Conservation (phyloP, 2,797 vertebrate genomes). For the Trichosurus vulpecula region DNA sequence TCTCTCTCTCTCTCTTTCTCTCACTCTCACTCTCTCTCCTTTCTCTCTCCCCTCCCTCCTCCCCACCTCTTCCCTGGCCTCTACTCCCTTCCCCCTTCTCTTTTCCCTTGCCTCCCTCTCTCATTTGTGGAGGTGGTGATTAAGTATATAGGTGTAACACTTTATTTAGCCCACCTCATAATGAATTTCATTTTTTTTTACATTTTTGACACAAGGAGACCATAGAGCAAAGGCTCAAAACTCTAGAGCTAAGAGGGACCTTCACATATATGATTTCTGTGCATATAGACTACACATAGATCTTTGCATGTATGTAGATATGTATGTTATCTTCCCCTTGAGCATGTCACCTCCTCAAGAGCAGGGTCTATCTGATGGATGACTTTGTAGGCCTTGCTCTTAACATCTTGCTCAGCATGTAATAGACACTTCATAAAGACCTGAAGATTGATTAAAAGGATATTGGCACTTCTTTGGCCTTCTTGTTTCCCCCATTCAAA, state of each 20-base stretch:
- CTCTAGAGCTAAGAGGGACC: not conserved
- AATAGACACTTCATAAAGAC: not conserved
- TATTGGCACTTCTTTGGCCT: not conserved
- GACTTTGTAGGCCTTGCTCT: too few relatives aligned
- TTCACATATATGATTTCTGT: not conserved
- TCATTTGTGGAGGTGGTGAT: not conserved
- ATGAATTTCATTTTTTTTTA: not conserved
- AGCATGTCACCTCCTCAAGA: too few relatives aligned
- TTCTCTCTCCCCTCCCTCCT: too few relatives aligned
- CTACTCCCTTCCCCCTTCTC: not conserved
- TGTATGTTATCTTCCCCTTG: not conserved
- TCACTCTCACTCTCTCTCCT: not conserved
- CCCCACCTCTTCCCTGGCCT: too few relatives aligned
- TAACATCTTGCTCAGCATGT: too few relatives aligned
- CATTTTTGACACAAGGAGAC: not conserved
- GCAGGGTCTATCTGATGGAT: too few relatives aligned
- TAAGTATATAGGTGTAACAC: not conserved
- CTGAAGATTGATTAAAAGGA: not conserved
- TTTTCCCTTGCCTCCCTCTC: not conserved
- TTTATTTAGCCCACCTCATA: not conserved
- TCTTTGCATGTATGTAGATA: not conserved
- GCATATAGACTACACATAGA: not conserved
- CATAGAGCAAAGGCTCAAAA: not conserved
- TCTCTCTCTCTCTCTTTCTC: not conserved
- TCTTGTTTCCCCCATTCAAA: not conserved